These are phyloP conservation scores for Gallinago stenura DNA, from an alignment of 2,797 vertebrate genomes.

Conservation along the genomic window DNA sequence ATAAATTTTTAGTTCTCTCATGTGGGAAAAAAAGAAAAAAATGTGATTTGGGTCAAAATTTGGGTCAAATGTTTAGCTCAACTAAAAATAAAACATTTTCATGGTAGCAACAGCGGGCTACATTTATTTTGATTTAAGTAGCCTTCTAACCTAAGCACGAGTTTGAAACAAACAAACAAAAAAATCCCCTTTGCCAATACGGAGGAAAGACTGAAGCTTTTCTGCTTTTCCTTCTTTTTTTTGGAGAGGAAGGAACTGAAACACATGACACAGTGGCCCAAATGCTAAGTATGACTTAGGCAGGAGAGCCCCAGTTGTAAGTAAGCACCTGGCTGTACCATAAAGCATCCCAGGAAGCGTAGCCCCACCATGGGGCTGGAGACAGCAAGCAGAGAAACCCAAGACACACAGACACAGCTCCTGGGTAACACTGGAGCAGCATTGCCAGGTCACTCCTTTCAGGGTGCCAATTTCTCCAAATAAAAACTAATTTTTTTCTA, in stretches of 20 bases:
- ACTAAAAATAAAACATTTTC: not conserved
- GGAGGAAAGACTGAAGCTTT: not conserved
- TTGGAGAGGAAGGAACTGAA: not conserved
- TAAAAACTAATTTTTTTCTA: not conserved
- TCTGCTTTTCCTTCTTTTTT: not conserved
- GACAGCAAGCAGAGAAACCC: not conserved
- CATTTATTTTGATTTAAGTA: not conserved
- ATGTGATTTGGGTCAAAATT: constrained; percentile 24
- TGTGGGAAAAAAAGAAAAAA: not conserved
- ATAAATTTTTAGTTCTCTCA: not conserved
- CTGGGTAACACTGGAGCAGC: not conserved
- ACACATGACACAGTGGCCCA: not conserved
- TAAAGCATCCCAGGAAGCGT: not conserved
- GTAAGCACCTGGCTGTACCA: not conserved
- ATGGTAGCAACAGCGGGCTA: not conserved
- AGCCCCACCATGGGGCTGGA: not conserved
- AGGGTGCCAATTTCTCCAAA: not conserved
- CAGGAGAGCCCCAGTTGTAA: not conserved
- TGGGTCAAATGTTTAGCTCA: not conserved
- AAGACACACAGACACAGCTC: not conserved
- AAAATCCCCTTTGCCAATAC: not conserved
- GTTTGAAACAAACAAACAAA: not conserved
- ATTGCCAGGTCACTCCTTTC: not conserved
- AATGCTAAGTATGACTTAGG: not conserved
- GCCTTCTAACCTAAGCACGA: not conserved